phyloP scores from a whole-genome alignment of 2,797 vertebrate species.

The Lagothrix lagotricha region DNA sequence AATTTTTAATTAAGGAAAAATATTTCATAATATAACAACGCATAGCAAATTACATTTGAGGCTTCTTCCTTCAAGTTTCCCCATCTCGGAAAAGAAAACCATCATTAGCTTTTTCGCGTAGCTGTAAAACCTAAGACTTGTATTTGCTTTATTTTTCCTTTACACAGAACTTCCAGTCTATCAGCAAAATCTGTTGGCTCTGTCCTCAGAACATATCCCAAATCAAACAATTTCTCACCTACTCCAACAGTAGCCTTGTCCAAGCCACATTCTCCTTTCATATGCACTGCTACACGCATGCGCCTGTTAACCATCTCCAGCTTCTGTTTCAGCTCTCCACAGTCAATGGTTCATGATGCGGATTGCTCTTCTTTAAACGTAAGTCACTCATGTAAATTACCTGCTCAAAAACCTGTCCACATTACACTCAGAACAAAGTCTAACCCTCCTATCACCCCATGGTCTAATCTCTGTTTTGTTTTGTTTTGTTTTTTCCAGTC shows the following conservation, averaged over 20 bases:
- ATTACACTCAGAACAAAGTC: background rate
- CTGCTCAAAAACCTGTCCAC: background rate
- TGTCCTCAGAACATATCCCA: background rate
- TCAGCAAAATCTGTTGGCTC: background rate
- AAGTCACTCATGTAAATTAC: background rate
- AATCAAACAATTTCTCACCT: background rate
- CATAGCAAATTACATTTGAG: background rate
- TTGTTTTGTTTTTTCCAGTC: background rate
- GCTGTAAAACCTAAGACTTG: background rate
- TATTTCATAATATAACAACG: background rate
- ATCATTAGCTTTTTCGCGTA: background rate
- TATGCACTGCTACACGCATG: fast-evolving
- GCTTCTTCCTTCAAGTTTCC: background rate
- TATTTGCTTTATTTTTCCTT: background rate
- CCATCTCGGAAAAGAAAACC: background rate
- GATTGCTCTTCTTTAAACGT: background rate
- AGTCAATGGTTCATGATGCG: background rate
- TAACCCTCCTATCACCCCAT: background rate
- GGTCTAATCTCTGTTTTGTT: background rate
- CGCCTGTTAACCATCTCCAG: background rate
- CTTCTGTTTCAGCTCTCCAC: background rate
- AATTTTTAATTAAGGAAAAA: background rate
- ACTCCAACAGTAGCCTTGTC: background rate
- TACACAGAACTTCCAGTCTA: background rate
- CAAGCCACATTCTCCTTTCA: fast-evolving